phyloP scores from a whole-genome alignment of 1,140 invertebrate genomes.

The Orussus abietinus region DNA sequence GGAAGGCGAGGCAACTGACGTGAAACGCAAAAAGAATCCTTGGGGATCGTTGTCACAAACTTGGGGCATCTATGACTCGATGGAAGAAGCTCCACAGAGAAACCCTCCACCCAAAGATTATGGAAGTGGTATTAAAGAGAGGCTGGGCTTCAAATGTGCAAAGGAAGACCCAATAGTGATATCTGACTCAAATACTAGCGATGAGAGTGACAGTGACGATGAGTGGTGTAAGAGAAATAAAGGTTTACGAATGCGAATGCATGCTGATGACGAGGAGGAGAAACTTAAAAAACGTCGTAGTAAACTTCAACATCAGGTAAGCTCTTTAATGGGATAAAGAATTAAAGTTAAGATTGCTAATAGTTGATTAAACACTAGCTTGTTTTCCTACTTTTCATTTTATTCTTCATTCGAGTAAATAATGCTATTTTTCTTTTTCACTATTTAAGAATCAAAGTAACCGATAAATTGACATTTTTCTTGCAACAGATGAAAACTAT shows the following conservation, averaged over 20 bases:
- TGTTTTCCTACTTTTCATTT: too few relatives aligned
- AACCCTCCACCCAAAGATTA: constrained; percentile 15
- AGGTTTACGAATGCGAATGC: constrained; percentile 75
- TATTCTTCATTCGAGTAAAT: too few relatives aligned
- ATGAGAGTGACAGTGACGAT: constrained; percentile 52
- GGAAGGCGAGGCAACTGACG: constrained; percentile 42
- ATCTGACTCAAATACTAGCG: too few relatives aligned
- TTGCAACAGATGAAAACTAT: constrained; percentile 12
- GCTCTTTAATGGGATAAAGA: too few relatives aligned
- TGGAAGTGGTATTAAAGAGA: constrained; percentile 35
- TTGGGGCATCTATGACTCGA: constrained; percentile 64
- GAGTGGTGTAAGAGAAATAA: constrained; percentile 62
- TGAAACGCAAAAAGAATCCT: constrained; percentile 60
- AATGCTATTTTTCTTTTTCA: constrained; percentile 8
- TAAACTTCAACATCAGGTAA: constrained; percentile 26
- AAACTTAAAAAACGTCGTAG: constrained; percentile 51
- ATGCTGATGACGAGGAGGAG: constrained; percentile 80
- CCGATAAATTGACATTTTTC: constrained; percentile 12
- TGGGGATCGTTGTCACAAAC: constrained; percentile 67
- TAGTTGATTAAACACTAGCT: too few relatives aligned
- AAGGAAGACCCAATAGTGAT: constrained; percentile 11
- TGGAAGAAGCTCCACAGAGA: constrained; percentile 47
- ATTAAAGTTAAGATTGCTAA: too few relatives aligned
- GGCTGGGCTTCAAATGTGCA: constrained; percentile 40
- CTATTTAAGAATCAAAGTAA: too few relatives aligned